Conservation (phyloP, 2,113 vertebrate species). For the Anolis carolinensis region DNA sequence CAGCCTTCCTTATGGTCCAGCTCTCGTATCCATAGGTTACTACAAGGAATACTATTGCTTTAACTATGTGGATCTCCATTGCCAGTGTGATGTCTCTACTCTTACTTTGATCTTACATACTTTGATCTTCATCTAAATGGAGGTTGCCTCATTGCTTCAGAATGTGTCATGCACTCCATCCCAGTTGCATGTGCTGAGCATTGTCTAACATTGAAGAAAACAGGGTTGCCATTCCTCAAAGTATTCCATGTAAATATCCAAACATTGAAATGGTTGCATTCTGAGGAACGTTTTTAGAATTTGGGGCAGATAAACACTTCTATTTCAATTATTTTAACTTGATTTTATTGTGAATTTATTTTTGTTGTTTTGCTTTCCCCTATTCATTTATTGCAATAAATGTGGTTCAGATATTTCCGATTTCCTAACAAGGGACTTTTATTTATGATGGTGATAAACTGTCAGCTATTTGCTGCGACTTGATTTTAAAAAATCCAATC, state of each 20-base stretch:
- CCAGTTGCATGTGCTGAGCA: neutral
- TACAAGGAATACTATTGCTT: too few relatives aligned
- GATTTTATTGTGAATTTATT: slow-evolving; percentile 24
- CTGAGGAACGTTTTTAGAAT: neutral
- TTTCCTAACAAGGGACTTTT: slow-evolving; percentile 21
- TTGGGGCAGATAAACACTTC: neutral
- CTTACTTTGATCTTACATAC: too few relatives aligned
- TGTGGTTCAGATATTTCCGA: slow-evolving; percentile 21
- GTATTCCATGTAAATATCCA: neutral
- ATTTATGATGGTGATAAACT: slow-evolving; percentile 38
- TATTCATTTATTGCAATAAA: slow-evolving; percentile 37
- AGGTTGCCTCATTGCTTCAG: neutral
- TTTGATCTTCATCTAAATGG: neutral
- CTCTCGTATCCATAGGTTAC: too few relatives aligned
- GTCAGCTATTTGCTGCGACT: slow-evolving; percentile 25
- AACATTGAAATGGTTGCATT: neutral
- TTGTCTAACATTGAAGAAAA: neutral
- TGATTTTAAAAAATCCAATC: slow-evolving; percentile 41
- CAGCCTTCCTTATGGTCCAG: too few relatives aligned
- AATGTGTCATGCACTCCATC: neutral
- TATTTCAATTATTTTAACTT: neutral
- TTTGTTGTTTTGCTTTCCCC: neutral
- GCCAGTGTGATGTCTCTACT: too few relatives aligned
- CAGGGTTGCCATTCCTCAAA: neutral
- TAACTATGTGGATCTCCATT: too few relatives aligned